Percentiles rank a stretch among this genome's conserved stretches.
Evolutionary conservation across 2,797 vertebrate genomes (phyloP).

Genomic region (Oceanodroma leucorhoa): DNA sequence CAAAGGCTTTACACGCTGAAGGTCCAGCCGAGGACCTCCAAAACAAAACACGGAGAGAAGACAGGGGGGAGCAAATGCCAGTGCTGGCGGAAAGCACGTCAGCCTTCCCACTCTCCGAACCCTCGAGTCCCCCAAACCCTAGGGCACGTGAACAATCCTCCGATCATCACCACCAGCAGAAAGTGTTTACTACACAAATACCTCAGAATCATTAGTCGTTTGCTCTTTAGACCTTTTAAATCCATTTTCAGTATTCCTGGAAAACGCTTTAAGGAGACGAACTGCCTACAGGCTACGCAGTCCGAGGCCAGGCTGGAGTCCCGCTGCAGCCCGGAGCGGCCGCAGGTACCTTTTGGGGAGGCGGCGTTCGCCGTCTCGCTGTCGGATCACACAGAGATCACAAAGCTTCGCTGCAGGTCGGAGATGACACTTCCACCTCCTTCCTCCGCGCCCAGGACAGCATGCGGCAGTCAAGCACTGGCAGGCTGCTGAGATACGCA

Average conservation of each 20-base stretch:
- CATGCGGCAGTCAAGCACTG: too few species aligned
- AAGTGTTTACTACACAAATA: neutral
- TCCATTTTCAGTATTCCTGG: neutral
- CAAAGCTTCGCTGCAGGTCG: neutral
- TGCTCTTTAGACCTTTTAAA: neutral
- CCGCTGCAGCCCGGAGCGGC: neutral
- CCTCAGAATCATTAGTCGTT: neutral
- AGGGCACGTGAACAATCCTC: accelerated
- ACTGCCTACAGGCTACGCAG: neutral
- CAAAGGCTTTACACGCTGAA: neutral
- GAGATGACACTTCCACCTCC: neutral
- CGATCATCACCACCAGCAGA: neutral
- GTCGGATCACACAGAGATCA: neutral
- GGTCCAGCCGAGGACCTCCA: accelerated
- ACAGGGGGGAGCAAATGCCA: neutral
- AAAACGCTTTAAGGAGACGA: neutral
- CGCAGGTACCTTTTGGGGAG: neutral
- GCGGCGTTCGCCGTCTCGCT: accelerated
- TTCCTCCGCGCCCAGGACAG: neutral
- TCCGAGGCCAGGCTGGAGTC: neutral
- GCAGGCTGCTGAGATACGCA: neutral
- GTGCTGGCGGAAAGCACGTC: neutral
- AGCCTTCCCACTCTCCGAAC: accelerated
- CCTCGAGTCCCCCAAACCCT: neutral
- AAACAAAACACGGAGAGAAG: neutral